Evolutionary conservation across 2,888 invertebrate species (phyloP).

Genomic region (Lepetodrilus schrolli): DNA sequence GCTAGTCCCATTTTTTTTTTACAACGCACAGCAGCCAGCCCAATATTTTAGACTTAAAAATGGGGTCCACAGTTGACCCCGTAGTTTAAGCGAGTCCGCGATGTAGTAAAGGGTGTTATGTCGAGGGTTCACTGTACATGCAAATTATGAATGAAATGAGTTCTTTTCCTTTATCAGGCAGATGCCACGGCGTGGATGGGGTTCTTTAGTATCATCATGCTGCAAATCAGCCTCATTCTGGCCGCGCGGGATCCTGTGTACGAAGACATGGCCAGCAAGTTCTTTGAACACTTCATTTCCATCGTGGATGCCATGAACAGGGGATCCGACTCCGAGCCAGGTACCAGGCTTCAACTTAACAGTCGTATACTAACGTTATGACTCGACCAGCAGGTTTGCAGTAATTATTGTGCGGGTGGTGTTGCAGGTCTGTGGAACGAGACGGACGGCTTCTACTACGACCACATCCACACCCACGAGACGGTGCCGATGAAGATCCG

Average conservation of each 20-base stretch:
- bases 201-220: slow-evolving; percentile 73
- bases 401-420: too few species aligned
- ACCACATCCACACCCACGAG: slow-evolving; percentile 62
- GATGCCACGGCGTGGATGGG: slow-evolving; percentile 76
- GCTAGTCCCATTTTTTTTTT: too few species aligned
- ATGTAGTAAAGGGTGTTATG: too few species aligned
- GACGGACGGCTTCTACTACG: slow-evolving; percentile 74
- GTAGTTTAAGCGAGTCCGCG: too few species aligned
- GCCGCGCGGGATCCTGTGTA: slow-evolving; percentile 69
- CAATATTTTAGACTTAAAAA: too few species aligned
- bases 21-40: too few species aligned
- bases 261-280: slow-evolving; percentile 75
- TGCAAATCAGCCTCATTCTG: slow-evolving; percentile 73
- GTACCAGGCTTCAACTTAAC: too few species aligned
- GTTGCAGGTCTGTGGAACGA: slow-evolving; percentile 73
- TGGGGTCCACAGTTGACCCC: too few species aligned
- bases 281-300: slow-evolving; percentile 74
- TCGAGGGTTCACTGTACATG: too few species aligned
- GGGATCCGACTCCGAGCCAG: too few species aligned
- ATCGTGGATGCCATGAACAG: slow-evolving; percentile 74
- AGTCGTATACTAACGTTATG: too few species aligned
- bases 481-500: slow-evolving; percentile 62
- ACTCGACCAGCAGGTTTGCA: too few species aligned
- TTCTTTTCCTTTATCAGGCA: slow-evolving; percentile 55
- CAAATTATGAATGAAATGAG: neutral